Evolutionary conservation across 2,888 invertebrate species (phyloP).

Genomic region (Lasioglossum villosulum): DNA sequence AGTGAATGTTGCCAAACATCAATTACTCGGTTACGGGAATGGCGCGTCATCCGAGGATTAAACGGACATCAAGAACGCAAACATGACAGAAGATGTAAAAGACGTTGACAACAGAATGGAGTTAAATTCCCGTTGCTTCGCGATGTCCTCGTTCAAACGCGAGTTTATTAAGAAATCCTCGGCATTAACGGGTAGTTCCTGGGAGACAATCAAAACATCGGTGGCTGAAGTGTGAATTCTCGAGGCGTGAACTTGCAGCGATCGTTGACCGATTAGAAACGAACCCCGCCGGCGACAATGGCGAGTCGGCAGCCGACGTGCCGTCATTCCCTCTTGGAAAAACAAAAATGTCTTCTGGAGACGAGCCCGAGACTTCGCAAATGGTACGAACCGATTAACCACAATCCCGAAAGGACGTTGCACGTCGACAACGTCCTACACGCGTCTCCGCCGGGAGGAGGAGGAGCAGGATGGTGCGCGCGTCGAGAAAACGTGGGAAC

Average conservation of each 20-base stretch:
- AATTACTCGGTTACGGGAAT: background rate
- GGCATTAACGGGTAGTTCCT: background rate
- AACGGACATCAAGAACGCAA: background rate
- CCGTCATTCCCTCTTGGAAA: background rate
- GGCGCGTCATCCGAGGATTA: background rate
- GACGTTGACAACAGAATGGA: background rate
- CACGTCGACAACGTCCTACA: conserved; percentile 63
- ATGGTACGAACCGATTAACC: conserved; percentile 16
- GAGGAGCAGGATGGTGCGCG: conserved; percentile 17
- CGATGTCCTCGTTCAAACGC: background rate
- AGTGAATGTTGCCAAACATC: background rate
- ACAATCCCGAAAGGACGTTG: conserved; percentile 15
- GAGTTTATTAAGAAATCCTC: background rate
- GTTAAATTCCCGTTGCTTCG: background rate
- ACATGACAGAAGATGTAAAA: background rate
- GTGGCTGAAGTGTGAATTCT: background rate
- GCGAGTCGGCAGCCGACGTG: conserved; percentile 19
- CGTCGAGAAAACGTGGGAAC: conserved; percentile 70
- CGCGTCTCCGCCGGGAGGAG: conserved; percentile 37
- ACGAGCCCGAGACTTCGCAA: conserved; percentile 5
- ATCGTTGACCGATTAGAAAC: conserved; percentile 11
- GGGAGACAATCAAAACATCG: background rate
- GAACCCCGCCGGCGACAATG: background rate
- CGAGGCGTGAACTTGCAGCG: background rate
- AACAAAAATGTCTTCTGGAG: background rate